Conservation (phyloP, 1,140 invertebrate genomes). For the Halesus radiatus region DNA sequence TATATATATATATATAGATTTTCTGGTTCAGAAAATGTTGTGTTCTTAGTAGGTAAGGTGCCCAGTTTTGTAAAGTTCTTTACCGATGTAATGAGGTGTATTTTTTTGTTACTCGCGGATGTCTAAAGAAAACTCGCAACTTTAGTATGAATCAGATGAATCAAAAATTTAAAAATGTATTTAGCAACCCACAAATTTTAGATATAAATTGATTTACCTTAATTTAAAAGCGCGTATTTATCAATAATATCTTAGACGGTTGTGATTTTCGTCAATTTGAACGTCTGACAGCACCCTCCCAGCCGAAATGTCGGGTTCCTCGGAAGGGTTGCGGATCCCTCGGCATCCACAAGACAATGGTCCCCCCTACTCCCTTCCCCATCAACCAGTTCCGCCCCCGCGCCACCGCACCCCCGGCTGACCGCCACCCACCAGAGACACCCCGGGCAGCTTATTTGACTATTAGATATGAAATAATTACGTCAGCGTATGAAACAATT, state of each 20-base stretch:
- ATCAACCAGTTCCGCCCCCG: not conserved
- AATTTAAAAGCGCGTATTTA: too few relatives aligned
- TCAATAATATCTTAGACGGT: too few relatives aligned
- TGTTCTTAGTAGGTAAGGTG: too few relatives aligned
- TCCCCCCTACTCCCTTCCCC: not conserved
- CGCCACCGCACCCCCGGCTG: conserved; percentile 2
- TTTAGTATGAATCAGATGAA: too few relatives aligned
- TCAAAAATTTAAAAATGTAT: too few relatives aligned
- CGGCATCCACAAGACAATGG: conserved; percentile 52
- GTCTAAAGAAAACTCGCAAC: too few relatives aligned
- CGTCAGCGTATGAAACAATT: conserved; percentile 43
- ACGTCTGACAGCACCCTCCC: conserved; percentile 36
- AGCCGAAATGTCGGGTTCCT: conserved; percentile 26
- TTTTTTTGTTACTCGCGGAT: too few relatives aligned
- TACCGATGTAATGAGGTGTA: too few relatives aligned
- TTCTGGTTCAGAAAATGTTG: too few relatives aligned
- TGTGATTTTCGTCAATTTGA: not conserved
- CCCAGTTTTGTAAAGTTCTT: too few relatives aligned
- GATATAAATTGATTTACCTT: not conserved
- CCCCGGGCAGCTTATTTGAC: conserved; percentile 39
- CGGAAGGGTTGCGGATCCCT: conserved; percentile 45
- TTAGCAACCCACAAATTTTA: too few relatives aligned
- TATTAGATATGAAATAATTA: conserved; percentile 46
- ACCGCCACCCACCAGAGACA: conserved; percentile 22
- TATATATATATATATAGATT: too few relatives aligned